Conservation (phyloP, 2,797 vertebrate species). For the Peromyscus aztecus region DNA sequence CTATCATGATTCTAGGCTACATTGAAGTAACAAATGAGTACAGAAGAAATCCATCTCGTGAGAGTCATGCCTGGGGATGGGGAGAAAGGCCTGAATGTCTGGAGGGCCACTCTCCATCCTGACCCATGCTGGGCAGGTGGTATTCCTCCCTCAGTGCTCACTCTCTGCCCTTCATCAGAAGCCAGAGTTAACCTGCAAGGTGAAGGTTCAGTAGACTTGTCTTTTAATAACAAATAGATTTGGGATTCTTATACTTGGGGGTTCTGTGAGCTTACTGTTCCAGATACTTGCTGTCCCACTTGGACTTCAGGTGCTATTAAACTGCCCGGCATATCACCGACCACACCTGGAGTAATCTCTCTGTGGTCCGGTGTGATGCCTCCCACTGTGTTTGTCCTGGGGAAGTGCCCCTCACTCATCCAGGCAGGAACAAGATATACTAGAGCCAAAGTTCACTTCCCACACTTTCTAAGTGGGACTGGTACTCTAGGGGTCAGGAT, state of each 20-base stretch:
- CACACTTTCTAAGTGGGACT: no score
- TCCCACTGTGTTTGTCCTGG: neutral
- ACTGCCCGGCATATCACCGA: neutral
- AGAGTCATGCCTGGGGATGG: neutral
- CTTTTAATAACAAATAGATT: neutral
- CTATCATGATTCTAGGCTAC: neutral
- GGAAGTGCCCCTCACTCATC: neutral
- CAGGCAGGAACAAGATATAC: neutral
- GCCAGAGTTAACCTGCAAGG: neutral
- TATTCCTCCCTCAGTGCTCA: neutral
- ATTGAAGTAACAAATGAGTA: neutral
- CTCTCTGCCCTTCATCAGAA: neutral
- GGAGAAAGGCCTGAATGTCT: neutral
- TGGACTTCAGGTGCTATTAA: neutral
- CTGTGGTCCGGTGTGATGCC: no score
- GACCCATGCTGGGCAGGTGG: neutral
- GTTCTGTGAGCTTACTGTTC: neutral
- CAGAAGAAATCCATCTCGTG: rapidly evolving
- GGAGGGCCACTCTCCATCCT: no score
- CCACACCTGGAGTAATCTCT: neutral
- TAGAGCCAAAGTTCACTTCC: neutral
- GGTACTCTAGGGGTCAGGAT: neutral
- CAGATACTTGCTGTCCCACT: no score
- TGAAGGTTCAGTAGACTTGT: neutral
- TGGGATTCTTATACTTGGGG: neutral